Conservation (phyloP, 2,113 vertebrate genomes). For the Chaetodon auriga region DNA sequence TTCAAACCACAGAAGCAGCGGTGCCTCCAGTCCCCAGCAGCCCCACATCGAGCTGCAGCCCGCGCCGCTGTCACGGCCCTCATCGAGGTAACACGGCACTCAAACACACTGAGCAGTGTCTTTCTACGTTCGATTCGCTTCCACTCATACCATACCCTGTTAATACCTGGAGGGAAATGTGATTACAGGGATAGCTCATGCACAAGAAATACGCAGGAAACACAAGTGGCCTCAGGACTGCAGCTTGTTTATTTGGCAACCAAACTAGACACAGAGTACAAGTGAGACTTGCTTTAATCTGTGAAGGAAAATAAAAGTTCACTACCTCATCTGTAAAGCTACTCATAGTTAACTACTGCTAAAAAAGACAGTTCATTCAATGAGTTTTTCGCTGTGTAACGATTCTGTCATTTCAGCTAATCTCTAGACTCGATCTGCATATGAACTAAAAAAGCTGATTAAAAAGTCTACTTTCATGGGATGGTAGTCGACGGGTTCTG, state of each 20-base stretch:
- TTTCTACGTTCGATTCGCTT: not conserved
- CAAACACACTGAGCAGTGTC: not conserved
- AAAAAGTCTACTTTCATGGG: too few relatives aligned
- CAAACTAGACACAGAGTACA: not conserved
- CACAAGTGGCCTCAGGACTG: not conserved
- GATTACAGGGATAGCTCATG: not conserved
- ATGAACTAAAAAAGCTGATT: too few relatives aligned
- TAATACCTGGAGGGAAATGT: not conserved
- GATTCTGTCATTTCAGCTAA: too few relatives aligned
- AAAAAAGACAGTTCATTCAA: not conserved
- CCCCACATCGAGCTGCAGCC: constrained; percentile 89
- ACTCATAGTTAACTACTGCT: not conserved
- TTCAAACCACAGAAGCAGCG: constrained; percentile 90
- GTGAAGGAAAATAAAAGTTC: not conserved
- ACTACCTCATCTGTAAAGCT: not conserved
- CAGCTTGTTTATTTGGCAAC: not conserved
- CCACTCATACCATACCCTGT: not conserved
- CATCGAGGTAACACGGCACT: constrained; percentile 86
- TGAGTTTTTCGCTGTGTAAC: not conserved
- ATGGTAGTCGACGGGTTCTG: too few relatives aligned
- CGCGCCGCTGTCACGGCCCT: constrained; percentile 87
- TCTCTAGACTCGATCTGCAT: too few relatives aligned
- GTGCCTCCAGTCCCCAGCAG: constrained; percentile 89
- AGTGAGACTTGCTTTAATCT: not conserved
- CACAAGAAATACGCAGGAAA: not conserved